Percentiles rank a stretch among this genome's conserved stretches.
Evolutionary conservation across 2,888 invertebrate genomes (phyloP).

Genomic region (Tribolium freemani): DNA sequence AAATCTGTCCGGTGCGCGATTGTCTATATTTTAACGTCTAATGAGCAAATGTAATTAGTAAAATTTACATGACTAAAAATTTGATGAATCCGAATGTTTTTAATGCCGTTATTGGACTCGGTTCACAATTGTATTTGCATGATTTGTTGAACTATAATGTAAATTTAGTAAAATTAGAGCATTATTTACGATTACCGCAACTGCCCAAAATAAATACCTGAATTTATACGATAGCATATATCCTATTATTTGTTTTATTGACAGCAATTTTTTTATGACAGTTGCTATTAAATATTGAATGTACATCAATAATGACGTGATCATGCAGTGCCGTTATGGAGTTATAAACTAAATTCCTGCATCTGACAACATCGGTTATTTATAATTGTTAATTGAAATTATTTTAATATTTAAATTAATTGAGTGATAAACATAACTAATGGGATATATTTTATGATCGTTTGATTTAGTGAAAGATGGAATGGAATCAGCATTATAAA

Average conservation of each 20-base stretch:
- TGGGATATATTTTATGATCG: background rate
- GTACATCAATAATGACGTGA: slow-evolving; percentile 30
- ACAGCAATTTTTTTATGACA: slow-evolving; percentile 28
- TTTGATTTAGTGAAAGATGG: background rate
- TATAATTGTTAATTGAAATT: slow-evolving; percentile 35
- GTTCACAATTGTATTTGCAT: slow-evolving; percentile 41
- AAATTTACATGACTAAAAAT: slow-evolving; percentile 37
- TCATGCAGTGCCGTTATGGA: slow-evolving; percentile 18
- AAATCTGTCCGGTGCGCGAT: background rate
- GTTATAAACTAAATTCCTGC: slow-evolving; percentile 30
- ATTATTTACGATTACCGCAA: slow-evolving; percentile 46
- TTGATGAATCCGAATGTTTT: slow-evolving; percentile 39
- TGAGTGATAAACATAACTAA: background rate
- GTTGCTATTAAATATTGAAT: slow-evolving; percentile 30
- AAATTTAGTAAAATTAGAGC: slow-evolving; percentile 48
- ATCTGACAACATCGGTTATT: slow-evolving; percentile 34
- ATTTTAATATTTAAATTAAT: slow-evolving; percentile 27
- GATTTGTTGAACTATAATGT: slow-evolving; percentile 49
- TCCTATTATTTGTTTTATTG: slow-evolving; percentile 38
- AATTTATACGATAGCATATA: slow-evolving; percentile 43
- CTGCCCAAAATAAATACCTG: slow-evolving; percentile 43
- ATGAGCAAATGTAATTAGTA: slow-evolving; percentile 40
- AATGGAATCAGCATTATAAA: background rate
- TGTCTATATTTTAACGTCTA: slow-evolving; percentile 34
- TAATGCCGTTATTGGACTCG: slow-evolving; percentile 27